Evolutionary conservation across 2,888 invertebrate species (phyloP), one percentile per base, ranked within the genome.

Genomic region (Diaprepes abbreviatus): DNA sequence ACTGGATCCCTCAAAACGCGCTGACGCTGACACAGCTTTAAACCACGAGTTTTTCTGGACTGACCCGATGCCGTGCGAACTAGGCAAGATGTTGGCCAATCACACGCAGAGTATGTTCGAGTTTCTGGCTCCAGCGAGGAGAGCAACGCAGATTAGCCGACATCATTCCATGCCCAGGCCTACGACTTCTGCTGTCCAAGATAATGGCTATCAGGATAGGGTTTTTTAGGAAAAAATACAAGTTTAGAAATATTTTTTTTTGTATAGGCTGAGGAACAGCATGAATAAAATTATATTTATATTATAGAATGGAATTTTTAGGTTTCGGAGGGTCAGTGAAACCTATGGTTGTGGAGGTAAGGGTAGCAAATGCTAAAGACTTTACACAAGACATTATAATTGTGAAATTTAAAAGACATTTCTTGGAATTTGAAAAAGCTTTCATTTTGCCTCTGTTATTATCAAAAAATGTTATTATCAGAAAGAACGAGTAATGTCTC

Each of bases 1-100:
- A 6, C 84, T 99, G 54, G 97, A 99, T 84, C 99, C 99, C 0
- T 89, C 92, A 0, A 95, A 95, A 82, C 86, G 96, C 68, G 88
- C 89, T 64, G 96, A 97, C 81, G 92, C 96, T 0, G 97, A 98
- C 82, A 92, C 93, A 0, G 97, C 98, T 0, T 83, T 99, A 1
- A 96, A 97, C 85, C 98, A 99, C 81, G 96, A 97, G 82, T 99
- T 98, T 86, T 99, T 99, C 86, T 99, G 97, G 96, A 94, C 93
- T 3, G 96, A 97, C 82, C 98, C 99, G 0, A 93, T 96, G 93
- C 97, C 98, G 0, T 92, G 93, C 79, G 95, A 95, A 81, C 86
- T 96, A 33, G 93, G 91, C 59, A 93, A 93, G 85, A 97, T 97
- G 96, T 85, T 98, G 73, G 95, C 94, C 0, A 94, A 95, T 78